A percentile compares a stretch with the other conserved stretches of the same genome.
phyloP scores from a whole-genome alignment of 1,140 invertebrate genomes.

The Papilio xuthus region DNA sequence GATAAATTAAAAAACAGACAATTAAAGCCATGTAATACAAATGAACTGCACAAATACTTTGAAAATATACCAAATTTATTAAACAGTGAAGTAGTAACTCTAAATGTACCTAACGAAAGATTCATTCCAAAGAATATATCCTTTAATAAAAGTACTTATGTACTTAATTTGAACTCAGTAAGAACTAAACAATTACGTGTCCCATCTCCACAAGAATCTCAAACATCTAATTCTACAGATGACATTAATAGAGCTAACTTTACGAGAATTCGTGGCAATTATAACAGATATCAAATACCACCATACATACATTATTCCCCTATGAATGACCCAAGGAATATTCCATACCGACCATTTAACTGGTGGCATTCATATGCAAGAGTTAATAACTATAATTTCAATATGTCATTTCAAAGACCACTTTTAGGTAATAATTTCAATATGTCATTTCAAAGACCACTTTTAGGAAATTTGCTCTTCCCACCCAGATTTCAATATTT shows the following conservation, averaged over 20 bases:
- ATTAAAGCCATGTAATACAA: slow-evolving; percentile 45
- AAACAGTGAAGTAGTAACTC: slow-evolving; percentile 51
- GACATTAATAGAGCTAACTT: slow-evolving; percentile 56
- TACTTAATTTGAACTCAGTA: slow-evolving; percentile 64
- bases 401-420: slow-evolving; percentile 57
- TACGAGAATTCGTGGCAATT: slow-evolving; percentile 46
- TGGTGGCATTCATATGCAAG: slow-evolving; percentile 48
- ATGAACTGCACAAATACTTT: slow-evolving; percentile 50
- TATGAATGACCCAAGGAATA: slow-evolving; percentile 43
- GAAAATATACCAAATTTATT: slow-evolving; percentile 57
- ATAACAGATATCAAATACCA: slow-evolving; percentile 29
- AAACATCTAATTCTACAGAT: slow-evolving; percentile 53
- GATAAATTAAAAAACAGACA: slow-evolving; percentile 52
- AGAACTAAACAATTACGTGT: slow-evolving; percentile 44
- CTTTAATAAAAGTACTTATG: slow-evolving; percentile 59
- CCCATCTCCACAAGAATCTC: slow-evolving; percentile 41
- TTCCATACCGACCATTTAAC: slow-evolving; percentile 47
- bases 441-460: slow-evolving; percentile 59
- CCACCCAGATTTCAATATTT: slow-evolving; percentile 42
- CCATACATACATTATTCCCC: slow-evolving; percentile 41
- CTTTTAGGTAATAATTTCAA: slow-evolving; percentile 47
- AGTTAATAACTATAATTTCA: slow-evolving; percentile 53
- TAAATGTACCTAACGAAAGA: slow-evolving; percentile 59
- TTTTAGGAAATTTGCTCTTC: slow-evolving; percentile 46
- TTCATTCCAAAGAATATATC: slow-evolving; percentile 63